Base-by-base conservation (phyloP, 2,797 vertebrate genomes). In the Lindbergichthys nudifrons region DNA sequence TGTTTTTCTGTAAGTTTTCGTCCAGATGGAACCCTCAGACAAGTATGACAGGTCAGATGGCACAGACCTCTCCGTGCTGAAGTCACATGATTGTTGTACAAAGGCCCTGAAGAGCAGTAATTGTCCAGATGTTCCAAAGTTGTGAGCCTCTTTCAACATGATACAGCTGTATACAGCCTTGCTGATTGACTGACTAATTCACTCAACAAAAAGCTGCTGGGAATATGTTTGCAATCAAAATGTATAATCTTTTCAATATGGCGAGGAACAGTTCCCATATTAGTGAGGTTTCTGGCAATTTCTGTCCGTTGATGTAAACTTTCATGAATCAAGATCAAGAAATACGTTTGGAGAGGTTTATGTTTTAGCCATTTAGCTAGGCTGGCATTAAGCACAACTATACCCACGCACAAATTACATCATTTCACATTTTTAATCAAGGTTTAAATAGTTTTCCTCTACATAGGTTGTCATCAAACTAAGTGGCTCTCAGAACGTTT, bases 171-270 rank as follows among this genome's bases (percentile, higher is more conserved):
- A 71, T 80, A 84, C 81, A 84, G 82, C 64, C 76, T 57, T 73
- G 70, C 82, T 90, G 90, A 92, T 83, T 87, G 91, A 90, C 88
- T 88, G 81, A 72, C 85, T 89, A 82, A 86, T 88, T 87, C 82
- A 65, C 59, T 88, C 73, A 80, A 82, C 83, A 56, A 62, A 84
- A 87, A 80, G 72, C 88, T 84, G 68, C 80, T 80, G 85, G 65
- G 68, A 90, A 83, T 81, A 80, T 88, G 84, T 88, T 89, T 75
- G 84, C 83, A 88, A 90, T 88, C 86, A 89, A 68, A 88, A 86
- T 53, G 60, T 70, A 51, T 82, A 90, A 90, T 88, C 74, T 75
- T 15, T 88, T 76, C 88, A 88, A 57, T 39, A 73, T 90, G 90
- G 42, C 0, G 48, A 72, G 62, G 61, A 65, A 41, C 39, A 10